Percentiles rank a stretch among this genome's conserved stretches.
Evolutionary conservation across 2,888 invertebrate genomes (phyloP).

Genomic region (Anticlea derivata): DNA sequence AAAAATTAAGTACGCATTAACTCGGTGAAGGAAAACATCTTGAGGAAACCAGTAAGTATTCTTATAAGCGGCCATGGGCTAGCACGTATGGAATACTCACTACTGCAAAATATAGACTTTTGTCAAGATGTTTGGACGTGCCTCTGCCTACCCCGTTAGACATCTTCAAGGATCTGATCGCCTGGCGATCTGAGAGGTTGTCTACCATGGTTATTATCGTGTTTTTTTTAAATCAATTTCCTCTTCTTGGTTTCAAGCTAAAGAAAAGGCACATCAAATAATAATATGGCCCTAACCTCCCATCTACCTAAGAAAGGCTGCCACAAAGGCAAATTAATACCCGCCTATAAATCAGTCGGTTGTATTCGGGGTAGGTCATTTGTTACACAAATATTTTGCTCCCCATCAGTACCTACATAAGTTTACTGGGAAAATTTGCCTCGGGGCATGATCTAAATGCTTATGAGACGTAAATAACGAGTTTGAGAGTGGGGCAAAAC

Average conservation of each 20-base stretch:
- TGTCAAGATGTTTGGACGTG: too few species aligned
- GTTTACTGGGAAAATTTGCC: background rate
- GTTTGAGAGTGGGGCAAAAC: slow-evolving; percentile 4
- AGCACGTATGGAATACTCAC: too few species aligned
- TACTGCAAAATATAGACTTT: too few species aligned
- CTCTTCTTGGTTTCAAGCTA: background rate
- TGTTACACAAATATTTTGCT: slow-evolving; percentile 16
- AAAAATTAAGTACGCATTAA: too few species aligned
- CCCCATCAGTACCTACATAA: background rate
- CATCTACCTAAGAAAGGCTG: background rate
- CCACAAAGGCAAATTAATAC: slow-evolving; percentile 23
- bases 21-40: too few species aligned
- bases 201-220: too few species aligned
- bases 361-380: slow-evolving; percentile 13
- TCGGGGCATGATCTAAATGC: slow-evolving; percentile 3
- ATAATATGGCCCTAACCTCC: background rate
- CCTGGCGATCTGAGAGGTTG: too few species aligned
- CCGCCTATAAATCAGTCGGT: slow-evolving; percentile 18
- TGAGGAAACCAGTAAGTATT: too few species aligned
- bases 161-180: too few species aligned
- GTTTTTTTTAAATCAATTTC: too few species aligned
- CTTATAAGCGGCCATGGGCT: too few species aligned
- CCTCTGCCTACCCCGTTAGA: too few species aligned
- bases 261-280: background rate
- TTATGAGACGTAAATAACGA: slow-evolving; percentile 10